These are phyloP conservation scores for Mesochorus sp. DNA, from an alignment of 2,888 invertebrate species.

Conservation along the genomic window DNA sequence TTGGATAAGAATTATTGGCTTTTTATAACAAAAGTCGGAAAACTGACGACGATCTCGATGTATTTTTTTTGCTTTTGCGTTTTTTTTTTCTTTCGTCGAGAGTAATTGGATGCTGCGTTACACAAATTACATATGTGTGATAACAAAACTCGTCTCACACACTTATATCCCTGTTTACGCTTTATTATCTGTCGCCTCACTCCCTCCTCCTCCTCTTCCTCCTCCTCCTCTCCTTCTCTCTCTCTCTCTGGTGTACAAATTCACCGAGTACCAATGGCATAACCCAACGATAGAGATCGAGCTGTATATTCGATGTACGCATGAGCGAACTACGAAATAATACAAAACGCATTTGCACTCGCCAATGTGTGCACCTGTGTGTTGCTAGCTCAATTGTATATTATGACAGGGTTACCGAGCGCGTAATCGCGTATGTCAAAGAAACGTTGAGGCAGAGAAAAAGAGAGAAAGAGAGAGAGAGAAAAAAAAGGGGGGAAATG, in stretches of 20 bases:
- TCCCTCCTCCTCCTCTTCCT: not conserved
- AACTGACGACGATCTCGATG: too few species aligned
- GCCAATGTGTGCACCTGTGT: slow-evolving; percentile 37
- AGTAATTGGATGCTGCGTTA: slow-evolving; percentile 11
- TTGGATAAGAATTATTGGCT: too few species aligned
- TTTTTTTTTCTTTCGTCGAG: not conserved
- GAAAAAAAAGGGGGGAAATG: not conserved
- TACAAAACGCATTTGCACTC: not conserved
- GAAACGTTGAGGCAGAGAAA: not conserved
- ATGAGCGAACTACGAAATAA: slow-evolving; percentile 32
- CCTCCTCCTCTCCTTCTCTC: not conserved
- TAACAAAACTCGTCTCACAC: not conserved
- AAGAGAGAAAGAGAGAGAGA: not conserved
- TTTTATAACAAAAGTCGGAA: too few species aligned
- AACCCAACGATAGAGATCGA: not conserved
- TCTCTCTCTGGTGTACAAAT: slow-evolving; percentile 13
- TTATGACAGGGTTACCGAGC: slow-evolving; percentile 39
- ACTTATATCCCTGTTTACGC: slow-evolving; percentile 4
- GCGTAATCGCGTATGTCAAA: slow-evolving; percentile 3
- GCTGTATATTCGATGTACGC: slow-evolving; percentile 10
- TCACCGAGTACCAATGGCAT: slow-evolving; percentile 8
- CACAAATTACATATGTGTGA: not conserved
- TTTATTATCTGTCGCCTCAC: not conserved
- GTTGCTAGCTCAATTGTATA: slow-evolving; percentile 8
- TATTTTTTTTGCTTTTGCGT: not conserved